Base-by-base conservation (phyloP, 2,888 invertebrate genomes). In the Cotesia congregata region DNA sequence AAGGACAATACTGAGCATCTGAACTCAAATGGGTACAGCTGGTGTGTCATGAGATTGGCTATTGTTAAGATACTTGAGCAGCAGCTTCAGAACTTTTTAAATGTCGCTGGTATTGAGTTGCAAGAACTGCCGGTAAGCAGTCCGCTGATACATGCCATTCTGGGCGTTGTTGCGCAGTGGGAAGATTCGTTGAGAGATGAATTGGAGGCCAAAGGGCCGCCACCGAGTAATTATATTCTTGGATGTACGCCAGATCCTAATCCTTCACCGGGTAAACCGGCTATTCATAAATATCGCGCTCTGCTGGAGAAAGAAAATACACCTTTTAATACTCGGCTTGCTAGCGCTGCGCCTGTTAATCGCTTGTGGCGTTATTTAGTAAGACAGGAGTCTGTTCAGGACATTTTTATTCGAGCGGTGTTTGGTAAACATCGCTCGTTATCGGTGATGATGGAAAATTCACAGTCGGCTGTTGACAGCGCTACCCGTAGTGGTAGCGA, bases 281-380 rank as follows among this genome's bases (percentile, higher is more conserved):
- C 97, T 67, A 95, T 97, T 83, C 95, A 96, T 86, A 98, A 98
- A 90, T 98, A 98, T 90, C 93, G 96, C 83, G 95, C 97, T 86
- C 91, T 99, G 68, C 90, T 98, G 82, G 98, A 98, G 83, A 95
- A 95, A 83, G 94, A 95, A 82, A 99, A 99, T 88, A 98, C 98
- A 0, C 99, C 99, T 30, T 99, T 99, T 90, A 92, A 92, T 84
- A 91, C 93, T 7, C 92, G 92, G 68, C 91, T 93, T 74, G 93
- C 93, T 76, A 93, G 95, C 64, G 93, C 96, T 0, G 95, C 93
- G 82, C 95, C 93, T 0, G 94, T 94, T 6, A 91, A 95, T 79
- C 93, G 98, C 3, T 91, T 99, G 5, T 99, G 99, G 99, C 95
- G 94, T 86, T 98, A 94, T 89, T 91, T 99, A 80, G 96, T 99